phyloP scores from a whole-genome alignment of 2,888 invertebrate genomes.

The Neocrepidodera transversa region DNA sequence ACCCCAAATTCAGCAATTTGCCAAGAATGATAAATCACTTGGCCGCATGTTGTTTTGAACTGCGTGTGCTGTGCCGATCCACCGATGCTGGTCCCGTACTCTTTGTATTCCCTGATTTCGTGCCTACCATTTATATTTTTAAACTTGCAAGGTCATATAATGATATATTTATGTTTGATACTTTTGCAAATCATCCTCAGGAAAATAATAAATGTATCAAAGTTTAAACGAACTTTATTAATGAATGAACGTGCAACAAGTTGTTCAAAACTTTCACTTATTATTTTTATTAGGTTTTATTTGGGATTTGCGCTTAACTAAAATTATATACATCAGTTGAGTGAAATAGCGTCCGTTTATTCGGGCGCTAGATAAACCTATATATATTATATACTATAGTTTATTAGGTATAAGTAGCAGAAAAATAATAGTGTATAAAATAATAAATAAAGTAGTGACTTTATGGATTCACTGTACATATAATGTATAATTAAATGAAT shows the following conservation, averaged over 20 bases:
- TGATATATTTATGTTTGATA: slow-evolving; percentile 46
- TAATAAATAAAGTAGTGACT: no score
- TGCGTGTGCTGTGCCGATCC: slow-evolving; percentile 48
- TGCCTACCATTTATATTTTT: slow-evolving; percentile 52
- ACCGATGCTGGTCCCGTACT: not conserved
- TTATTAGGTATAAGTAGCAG: no score
- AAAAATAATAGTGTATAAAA: no score
- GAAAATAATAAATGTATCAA: not conserved
- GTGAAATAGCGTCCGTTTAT: no score
- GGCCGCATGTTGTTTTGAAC: slow-evolving; percentile 56
- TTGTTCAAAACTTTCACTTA: not conserved
- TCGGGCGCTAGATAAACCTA: no score
- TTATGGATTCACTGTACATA: no score
- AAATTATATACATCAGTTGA: no score
- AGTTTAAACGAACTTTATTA: not conserved
- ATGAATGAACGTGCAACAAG: not conserved
- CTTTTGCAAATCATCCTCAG: slow-evolving; percentile 30
- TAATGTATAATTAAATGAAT: no score
- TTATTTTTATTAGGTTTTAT: no score
- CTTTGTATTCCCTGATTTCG: slow-evolving; percentile 23
- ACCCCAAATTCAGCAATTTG: slow-evolving; percentile 61
- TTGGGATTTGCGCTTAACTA: no score
- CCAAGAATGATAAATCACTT: slow-evolving; percentile 60
- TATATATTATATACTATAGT: no score
- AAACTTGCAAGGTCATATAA: slow-evolving; percentile 50